A percentile compares a stretch with the other conserved stretches of the same genome.
Conservation (phyloP, 2,888 invertebrate species). For the Athetis lepigone region DNA sequence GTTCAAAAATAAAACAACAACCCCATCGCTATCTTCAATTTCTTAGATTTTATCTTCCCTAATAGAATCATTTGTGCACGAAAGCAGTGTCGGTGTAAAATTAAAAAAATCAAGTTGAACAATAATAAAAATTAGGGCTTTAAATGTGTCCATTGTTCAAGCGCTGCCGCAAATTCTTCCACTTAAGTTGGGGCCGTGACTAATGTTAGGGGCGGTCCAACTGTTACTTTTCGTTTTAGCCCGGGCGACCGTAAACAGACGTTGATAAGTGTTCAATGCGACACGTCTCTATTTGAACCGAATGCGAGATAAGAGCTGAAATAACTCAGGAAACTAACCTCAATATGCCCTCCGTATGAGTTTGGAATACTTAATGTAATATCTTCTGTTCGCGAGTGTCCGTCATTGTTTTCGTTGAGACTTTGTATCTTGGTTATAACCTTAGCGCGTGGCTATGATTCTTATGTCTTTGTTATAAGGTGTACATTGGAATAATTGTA, state of each 20-base stretch:
- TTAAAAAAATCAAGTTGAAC: conserved; percentile 23
- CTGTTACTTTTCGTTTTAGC: conserved; percentile 81
- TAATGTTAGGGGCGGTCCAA: conserved; percentile 76
- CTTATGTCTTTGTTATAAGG: not conserved
- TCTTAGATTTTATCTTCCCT: not conserved
- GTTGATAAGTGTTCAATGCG: conserved; percentile 82
- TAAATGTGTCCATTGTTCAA: conserved; percentile 76
- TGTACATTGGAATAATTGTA: not conserved
- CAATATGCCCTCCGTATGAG: conserved; percentile 60
- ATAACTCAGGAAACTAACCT: conserved; percentile 73
- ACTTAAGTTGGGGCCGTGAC: conserved; percentile 80
- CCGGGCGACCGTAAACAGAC: conserved; percentile 79
- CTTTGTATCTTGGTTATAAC: conserved; percentile 6
- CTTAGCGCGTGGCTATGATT: not conserved
- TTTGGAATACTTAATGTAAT: conserved; percentile 59
- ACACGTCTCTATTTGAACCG: conserved; percentile 78
- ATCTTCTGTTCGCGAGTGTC: conserved; percentile 30
- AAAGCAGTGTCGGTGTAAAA: not conserved
- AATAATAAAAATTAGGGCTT: conserved; percentile 65
- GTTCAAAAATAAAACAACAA: not conserved
- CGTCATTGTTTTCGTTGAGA: conserved; percentile 18
- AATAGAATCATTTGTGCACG: conserved; percentile 9
- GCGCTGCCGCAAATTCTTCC: conserved; percentile 80
- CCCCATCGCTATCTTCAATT: not conserved
- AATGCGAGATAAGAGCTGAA: conserved; percentile 76